Conservation (phyloP, 2,888 invertebrate genomes). For the Idaea straminata region DNA sequence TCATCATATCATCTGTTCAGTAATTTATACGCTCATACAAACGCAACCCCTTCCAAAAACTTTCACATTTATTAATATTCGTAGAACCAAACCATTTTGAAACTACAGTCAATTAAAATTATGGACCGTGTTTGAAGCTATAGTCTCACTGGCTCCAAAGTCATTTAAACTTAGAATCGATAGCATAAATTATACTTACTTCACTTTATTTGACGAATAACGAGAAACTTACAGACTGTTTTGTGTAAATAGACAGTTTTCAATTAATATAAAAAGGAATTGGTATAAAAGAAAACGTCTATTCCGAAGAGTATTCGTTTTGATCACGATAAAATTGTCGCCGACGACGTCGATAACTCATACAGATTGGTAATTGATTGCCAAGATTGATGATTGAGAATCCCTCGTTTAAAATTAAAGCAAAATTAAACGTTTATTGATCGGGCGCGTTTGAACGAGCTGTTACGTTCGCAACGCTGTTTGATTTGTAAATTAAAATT, state of each 20-base stretch:
- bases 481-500: not conserved
- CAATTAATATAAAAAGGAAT: not conserved
- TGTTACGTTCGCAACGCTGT: slow-evolving; percentile 3
- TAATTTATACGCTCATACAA: no score
- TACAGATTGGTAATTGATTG: slow-evolving; percentile 32
- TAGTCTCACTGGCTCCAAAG: no score
- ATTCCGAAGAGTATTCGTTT: not conserved
- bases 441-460: slow-evolving; percentile 6
- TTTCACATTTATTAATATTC: no score
- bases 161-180: no score
- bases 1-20: no score
- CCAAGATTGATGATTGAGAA: slow-evolving; percentile 19
- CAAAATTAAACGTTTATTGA: slow-evolving; percentile 13
- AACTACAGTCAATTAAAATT: no score
- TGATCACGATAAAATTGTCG: slow-evolving; percentile 1
- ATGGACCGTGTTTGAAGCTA: no score
- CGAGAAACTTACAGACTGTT: no score
- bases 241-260: not conserved
- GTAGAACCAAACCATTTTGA: no score
- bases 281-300: not conserved
- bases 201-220: no score
- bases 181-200: no score
- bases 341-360: slow-evolving; percentile 23
- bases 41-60: no score
- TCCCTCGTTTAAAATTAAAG: slow-evolving; percentile 18